Base-by-base conservation (phyloP, 2,888 invertebrate genomes). In the Tortrix viridana region DNA sequence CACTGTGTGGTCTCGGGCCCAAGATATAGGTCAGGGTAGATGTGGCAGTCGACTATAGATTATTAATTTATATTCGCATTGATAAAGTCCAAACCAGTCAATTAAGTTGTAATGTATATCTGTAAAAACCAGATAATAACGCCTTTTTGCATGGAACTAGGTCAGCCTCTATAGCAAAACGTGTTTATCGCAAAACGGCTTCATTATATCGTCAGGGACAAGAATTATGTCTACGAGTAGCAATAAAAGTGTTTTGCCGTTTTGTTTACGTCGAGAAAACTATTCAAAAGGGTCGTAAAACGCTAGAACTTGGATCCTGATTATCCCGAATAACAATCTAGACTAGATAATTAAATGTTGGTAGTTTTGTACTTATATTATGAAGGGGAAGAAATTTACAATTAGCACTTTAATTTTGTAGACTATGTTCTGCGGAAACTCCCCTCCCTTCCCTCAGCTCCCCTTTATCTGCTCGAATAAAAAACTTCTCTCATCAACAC, bases 131-230 rank as follows among this genome's bases (percentile, higher is more conserved):
- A 70, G 69, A 73, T 71, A 74, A 74, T 74, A 74, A 73, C 56
- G 65, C 52, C 65, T 65, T 69, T 62, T 67, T 67, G 70, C 60
- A 60, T 49, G 59, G 66, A 77, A 75, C 71, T 76, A 65, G 81
- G 81, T 77, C 77, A 76, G 54, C 63, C 60, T 68, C 69, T 77
- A 76, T 76, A 76, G 73, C 75, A 74, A 70, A 66, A 69, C 66
- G 60, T 66, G 67, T 67, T 71, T 71, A 72, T 74, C 69, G 64
- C 19, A 32, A 43, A 32, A 46, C 67, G 59, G 68, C 66, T 61
- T 61, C 50, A 56, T 50, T 61, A 56, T 54, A 48, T 56, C 52
- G 44, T 16, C 32, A 14, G 32, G 49, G 48, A 61, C 55, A 49
- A 54, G 54, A 56, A 52, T 26, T 23, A 38, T 49, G 22, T 46